Base-by-base conservation (phyloP, 92 coral and sea anemone species). In the Paragorgia papillata region DNA sequence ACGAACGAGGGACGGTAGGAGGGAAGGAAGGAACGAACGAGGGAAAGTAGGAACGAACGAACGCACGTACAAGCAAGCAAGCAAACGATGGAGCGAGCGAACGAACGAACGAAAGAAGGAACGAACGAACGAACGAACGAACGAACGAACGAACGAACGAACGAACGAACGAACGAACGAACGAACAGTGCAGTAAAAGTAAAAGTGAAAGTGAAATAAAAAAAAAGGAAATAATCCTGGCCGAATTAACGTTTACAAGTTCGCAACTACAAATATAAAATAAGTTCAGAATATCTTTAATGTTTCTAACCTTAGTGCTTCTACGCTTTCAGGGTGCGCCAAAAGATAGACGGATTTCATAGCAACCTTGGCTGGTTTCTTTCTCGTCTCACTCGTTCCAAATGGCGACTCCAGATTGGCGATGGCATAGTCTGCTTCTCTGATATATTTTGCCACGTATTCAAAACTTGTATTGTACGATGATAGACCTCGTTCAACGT, bases 381-480 rank as follows among this genome's bases (percentile, higher is more conserved):
- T 64, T 9, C 53, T 40, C 74, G 82, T 74, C 10, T 81, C 62
- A 44, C 84, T 50, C 17, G 65, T 59, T 31, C 84, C 89, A 71
- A 81, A 84, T 2, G 95, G 90, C 22, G 94, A 82, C 79, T 92
- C 97, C 50, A 86, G 80, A 79, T 92, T 92, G 39, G 80, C 97
- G 15, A 89, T 71, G 18, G 97, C 85, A 29, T 89, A 67, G 54
- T 92, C 95, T 9, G 95, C 90, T 21, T 87, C 50, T 43, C 92
- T 84, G 26, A 92, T 82, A 48, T 66, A 21, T 37, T 57, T 32
- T 2, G 90, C 90, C 22, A 92, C 90, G 5, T 86, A 54, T n/a
- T 57, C 66, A 30, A 92, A 74, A 24, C 89, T 73, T 65, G 89
- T 86, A 73, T 82, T 86, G 78, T 92, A 92, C 13, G 79, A 10